Evolutionary conservation across 2,888 invertebrate genomes (phyloP), one percentile per base, ranked within the genome.

Genomic region (Nomada goodeniana): DNA sequence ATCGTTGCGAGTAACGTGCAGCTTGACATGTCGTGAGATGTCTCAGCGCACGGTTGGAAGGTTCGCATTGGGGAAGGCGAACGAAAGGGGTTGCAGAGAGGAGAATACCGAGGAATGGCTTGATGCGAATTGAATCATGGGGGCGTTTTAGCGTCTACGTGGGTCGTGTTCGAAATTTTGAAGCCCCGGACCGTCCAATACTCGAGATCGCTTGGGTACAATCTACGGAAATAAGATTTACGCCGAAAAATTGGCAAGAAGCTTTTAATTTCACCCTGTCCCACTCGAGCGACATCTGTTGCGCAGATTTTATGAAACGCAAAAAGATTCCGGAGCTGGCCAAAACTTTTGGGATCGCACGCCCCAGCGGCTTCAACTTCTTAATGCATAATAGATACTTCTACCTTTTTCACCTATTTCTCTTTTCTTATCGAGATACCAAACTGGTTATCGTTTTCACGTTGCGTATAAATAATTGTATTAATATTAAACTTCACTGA

Each of bases 61-160:
- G 64, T 60, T 68, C 86, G 80, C 70, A 61, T 36, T 50, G 52
- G 65, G 29, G 52, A 73, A 75, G 63, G 84, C 59, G 64, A 81
- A 5, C 61, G 64, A 65, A 69, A 64, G 60, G 64, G 68, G 73
- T 69, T 68, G 71, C 79, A 79, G 61, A 60, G 78, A 68, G 73
- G 67, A 76, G 83, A 83, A 78, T 60, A 76, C 80, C 76, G 74
- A 74, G 82, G 89, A 90, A 86, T 85, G 89, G 90, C 91, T 47
- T 92, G 93, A 93, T 92, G 93, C 91, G 93, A 93, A 93, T 93
- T 93, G 93, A 93, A 93, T 93, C 92, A 93, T 93, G 92, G 92
- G 92, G 92, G 92, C 92, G 92, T 93, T 93, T 93, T 93, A 92
- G 91, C 92, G 91, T 90, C 90, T 91, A 92, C 93, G 92, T 92